These are phyloP conservation scores for Enteromius argenteus DNA, from an alignment of 2,797 vertebrate species.

Conservation along the genomic window DNA sequence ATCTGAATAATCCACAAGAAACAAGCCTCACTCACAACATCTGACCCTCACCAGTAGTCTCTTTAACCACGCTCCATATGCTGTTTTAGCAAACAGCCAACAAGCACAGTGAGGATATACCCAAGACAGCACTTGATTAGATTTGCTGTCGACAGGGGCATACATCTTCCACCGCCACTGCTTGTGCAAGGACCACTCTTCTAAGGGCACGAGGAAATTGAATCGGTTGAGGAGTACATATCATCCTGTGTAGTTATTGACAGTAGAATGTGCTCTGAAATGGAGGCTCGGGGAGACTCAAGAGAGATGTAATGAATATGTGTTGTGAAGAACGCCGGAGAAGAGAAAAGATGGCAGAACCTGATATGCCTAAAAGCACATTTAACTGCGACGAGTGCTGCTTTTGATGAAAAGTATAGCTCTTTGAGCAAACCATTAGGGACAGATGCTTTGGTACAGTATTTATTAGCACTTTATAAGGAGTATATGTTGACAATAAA, in stretches of 20 bases:
- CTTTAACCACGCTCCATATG: slow-evolving; percentile 33
- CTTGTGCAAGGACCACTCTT: slow-evolving; percentile 55
- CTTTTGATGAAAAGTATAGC: slow-evolving; percentile 36
- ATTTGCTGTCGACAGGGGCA: slow-evolving; percentile 75
- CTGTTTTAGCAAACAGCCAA: slow-evolving; percentile 39
- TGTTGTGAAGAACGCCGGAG: slow-evolving; percentile 32
- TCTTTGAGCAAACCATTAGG: slow-evolving; percentile 24
- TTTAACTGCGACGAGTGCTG: slow-evolving; percentile 13
- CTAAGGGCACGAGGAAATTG: slow-evolving; percentile 65
- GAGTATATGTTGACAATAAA: slow-evolving; percentile 15
- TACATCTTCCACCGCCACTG: slow-evolving; percentile 70
- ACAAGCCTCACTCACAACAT: not conserved
- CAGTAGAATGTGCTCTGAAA: slow-evolving; percentile 53
- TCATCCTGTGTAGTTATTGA: slow-evolving; percentile 70
- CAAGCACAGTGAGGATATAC: slow-evolving; percentile 63
- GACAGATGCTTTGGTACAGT: not conserved
- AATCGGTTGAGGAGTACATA: slow-evolving; percentile 62
- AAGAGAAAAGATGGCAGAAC: slow-evolving; percentile 37
- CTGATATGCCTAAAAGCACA: slow-evolving; percentile 43
- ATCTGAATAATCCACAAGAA: not conserved
- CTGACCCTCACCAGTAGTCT: slow-evolving; percentile 5
- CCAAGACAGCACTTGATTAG: slow-evolving; percentile 69
- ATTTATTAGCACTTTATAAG: slow-evolving; percentile 25
- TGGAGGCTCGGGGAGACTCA: slow-evolving; percentile 22
- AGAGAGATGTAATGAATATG: slow-evolving; percentile 57